phyloP scores from a whole-genome alignment of 2,888 invertebrate species.

The Blastobasis adustella region DNA sequence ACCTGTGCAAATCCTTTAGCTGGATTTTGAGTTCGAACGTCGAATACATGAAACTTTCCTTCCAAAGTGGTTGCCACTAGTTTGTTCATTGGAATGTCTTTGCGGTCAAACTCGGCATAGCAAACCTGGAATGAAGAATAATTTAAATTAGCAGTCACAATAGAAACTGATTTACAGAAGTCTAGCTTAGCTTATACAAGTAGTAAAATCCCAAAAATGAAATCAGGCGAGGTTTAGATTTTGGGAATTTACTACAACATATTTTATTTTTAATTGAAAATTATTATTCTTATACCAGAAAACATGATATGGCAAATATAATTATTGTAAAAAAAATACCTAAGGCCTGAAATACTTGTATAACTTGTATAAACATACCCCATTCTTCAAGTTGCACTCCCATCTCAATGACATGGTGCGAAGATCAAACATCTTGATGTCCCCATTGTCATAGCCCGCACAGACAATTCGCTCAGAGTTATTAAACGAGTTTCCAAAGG shows the following conservation, averaged over 20 bases:
- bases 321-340: too few species aligned
- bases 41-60: constrained; percentile 91
- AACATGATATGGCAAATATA: too few species aligned
- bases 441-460: constrained; percentile 97
- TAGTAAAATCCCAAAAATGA: too few species aligned
- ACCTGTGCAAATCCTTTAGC: constrained; percentile 88
- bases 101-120: constrained; percentile 91
- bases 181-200: too few species aligned
- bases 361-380: constrained; percentile 65
- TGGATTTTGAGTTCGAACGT: constrained; percentile 90
- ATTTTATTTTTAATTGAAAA: too few species aligned
- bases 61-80: constrained; percentile 93
- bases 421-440: constrained; percentile 94
- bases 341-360: too few species aligned
- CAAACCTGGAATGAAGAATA: constrained; percentile 74
- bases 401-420: constrained; percentile 87
- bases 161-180: too few species aligned
- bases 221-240: too few species aligned
- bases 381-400: constrained; percentile 95
- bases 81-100: constrained; percentile 96
- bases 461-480: constrained; percentile 89
- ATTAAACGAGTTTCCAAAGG: constrained; percentile 93
- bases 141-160: too few species aligned
- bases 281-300: too few species aligned
- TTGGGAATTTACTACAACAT: too few species aligned